Conservation (phyloP, 2,797 vertebrate genomes). For the Propithecus deckenii region DNA sequence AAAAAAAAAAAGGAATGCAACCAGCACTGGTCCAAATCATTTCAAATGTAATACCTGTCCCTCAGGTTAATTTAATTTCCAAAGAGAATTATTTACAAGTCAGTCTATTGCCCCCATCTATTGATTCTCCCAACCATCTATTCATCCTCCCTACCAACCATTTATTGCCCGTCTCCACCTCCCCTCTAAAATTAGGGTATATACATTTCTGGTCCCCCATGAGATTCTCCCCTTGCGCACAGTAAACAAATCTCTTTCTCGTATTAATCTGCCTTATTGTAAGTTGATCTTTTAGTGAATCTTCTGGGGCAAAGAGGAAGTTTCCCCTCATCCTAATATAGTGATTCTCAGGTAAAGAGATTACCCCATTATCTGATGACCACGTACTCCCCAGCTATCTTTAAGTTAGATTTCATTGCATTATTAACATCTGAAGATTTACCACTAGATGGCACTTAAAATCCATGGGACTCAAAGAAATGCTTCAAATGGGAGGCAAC, state of each 20-base stretch:
- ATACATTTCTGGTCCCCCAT: neutral
- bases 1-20: neutral
- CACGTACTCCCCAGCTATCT: neutral
- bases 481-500: neutral
- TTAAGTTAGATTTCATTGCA: neutral
- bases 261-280: neutral
- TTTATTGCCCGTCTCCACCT: neutral
- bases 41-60: neutral
- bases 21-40: neutral
- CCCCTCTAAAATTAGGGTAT: neutral
- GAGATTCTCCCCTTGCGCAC: neutral
- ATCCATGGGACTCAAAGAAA: neutral
- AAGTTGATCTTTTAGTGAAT: neutral
- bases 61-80: neutral
- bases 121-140: neutral
- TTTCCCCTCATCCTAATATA: neutral
- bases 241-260: neutral
- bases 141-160: neutral
- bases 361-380: neutral
- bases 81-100: neutral
- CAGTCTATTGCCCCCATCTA: neutral
- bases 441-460: constrained; percentile 82
- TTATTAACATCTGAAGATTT: neutral
- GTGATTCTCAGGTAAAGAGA: neutral
- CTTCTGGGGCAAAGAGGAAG: too few relatives aligned